Percentiles rank a stretch among this genome's conserved stretches.
Conservation (phyloP, 2,113 vertebrate species). For the Psephotus haematonotus region DNA sequence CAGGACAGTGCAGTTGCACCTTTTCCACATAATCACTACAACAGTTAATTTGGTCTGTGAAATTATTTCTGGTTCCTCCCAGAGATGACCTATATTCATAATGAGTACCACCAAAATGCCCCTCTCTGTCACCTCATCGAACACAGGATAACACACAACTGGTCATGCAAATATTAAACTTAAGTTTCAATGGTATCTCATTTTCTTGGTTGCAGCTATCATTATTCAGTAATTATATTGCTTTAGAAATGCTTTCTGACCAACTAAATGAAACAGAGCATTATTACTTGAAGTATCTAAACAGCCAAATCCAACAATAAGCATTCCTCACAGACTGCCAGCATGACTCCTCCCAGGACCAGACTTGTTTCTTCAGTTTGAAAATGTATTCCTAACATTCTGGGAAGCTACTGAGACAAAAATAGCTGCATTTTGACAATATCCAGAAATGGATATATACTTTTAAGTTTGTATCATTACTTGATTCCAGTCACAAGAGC, state of each 20-base stretch:
- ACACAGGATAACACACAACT: not conserved
- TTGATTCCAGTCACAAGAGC: not conserved
- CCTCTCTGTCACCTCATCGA: not conserved
- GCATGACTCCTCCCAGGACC: not conserved
- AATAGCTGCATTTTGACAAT: not conserved
- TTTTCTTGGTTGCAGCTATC: not conserved
- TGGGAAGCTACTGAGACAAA: not conserved
- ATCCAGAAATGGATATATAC: not conserved
- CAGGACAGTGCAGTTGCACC: not conserved
- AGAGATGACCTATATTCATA: not conserved
- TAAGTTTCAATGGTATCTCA: not conserved
- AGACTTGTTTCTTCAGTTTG: not conserved
- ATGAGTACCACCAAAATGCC: not conserved
- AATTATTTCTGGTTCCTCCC: not conserved
- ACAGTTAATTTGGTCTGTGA: not conserved
- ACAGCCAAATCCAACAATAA: not conserved
- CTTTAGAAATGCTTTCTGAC: not conserved
- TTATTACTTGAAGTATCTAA: not conserved
- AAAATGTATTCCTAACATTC: not conserved
- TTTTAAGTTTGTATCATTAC: not conserved
- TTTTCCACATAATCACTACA: not conserved
- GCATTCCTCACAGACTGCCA: not conserved
- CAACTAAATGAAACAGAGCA: not conserved
- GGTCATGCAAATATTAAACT: not conserved
- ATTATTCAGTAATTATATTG: not conserved